phyloP scores from a whole-genome alignment of 2,797 vertebrate genomes.

The Sciurus carolinensis region DNA sequence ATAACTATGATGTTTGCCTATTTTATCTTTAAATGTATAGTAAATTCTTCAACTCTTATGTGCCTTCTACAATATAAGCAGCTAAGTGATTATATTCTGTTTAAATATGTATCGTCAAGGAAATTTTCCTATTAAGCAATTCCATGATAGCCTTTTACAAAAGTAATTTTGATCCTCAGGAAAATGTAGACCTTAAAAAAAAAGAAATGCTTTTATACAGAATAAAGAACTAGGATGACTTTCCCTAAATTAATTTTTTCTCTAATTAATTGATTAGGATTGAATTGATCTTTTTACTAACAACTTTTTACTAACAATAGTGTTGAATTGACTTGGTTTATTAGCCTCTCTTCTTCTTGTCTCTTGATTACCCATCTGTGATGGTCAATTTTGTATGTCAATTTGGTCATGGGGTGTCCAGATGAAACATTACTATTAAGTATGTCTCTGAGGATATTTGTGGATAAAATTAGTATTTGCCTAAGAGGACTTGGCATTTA shows the following conservation, averaged over 20 bases:
- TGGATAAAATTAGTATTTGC: neutral
- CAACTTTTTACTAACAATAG: neutral
- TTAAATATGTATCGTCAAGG: neutral
- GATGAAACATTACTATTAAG: neutral
- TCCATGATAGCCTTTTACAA: neutral
- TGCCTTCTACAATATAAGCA: neutral
- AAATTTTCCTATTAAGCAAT: neutral
- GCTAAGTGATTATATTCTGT: neutral
- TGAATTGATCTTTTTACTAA: neutral
- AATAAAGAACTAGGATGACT: neutral
- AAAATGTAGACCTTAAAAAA: neutral
- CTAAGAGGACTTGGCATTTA: neutral
- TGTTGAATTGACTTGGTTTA: neutral
- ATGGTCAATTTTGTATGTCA: neutral
- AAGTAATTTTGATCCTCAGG: neutral
- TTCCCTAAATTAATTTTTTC: neutral
- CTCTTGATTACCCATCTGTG: neutral
- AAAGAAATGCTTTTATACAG: neutral
- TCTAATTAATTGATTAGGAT: neutral
- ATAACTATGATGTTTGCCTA: neutral
- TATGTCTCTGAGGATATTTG: neutral
- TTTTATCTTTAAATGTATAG: conserved; percentile 24
- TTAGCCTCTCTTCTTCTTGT: neutral
- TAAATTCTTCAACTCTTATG: neutral
- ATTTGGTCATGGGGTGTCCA: neutral